A percentile compares a stretch with the other conserved stretches of the same genome.
phyloP scores from a whole-genome alignment of 2,888 invertebrate genomes.

The Nasonia oneida region DNA sequence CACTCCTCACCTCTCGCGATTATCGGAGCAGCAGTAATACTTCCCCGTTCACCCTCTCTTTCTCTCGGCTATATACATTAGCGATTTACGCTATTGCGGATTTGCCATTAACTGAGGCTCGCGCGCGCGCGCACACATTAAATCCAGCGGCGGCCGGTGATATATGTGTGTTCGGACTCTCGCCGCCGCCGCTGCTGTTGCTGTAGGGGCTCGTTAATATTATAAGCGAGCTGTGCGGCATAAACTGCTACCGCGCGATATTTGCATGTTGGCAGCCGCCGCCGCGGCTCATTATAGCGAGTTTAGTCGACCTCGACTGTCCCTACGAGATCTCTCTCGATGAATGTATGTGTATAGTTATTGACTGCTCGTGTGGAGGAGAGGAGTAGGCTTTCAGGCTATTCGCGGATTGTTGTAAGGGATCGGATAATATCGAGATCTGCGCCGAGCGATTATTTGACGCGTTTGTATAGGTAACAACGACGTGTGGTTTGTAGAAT shows the following conservation, averaged over 20 bases:
- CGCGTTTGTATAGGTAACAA: background rate
- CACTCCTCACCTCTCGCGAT: background rate
- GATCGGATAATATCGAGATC: background rate
- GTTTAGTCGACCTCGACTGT: conserved; percentile 23
- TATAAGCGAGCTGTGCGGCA: conserved; percentile 9
- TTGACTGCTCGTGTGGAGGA: background rate
- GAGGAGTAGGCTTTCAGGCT: background rate
- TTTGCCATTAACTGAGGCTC: conserved; percentile 33
- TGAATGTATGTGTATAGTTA: background rate
- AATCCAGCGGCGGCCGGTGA: conserved; percentile 21
- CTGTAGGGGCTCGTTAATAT: conserved; percentile 38
- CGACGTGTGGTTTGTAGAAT: background rate
- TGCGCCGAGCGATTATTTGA: background rate
- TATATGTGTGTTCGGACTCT: background rate
- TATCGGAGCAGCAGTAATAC: background rate
- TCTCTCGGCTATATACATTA: conserved; percentile 14
- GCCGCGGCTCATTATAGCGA: conserved; percentile 19
- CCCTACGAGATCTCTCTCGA: background rate
- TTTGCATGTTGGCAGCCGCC: conserved; percentile 9
- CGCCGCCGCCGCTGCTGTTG: background rate
- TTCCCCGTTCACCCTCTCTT: conserved; percentile 14
- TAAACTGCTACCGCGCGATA: conserved; percentile 27
- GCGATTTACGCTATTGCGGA: conserved; percentile 27
- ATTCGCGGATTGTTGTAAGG: background rate
- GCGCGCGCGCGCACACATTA: conserved; percentile 25